phyloP scores from a whole-genome alignment of 2,797 vertebrate species.

The Mallotus villosus region DNA sequence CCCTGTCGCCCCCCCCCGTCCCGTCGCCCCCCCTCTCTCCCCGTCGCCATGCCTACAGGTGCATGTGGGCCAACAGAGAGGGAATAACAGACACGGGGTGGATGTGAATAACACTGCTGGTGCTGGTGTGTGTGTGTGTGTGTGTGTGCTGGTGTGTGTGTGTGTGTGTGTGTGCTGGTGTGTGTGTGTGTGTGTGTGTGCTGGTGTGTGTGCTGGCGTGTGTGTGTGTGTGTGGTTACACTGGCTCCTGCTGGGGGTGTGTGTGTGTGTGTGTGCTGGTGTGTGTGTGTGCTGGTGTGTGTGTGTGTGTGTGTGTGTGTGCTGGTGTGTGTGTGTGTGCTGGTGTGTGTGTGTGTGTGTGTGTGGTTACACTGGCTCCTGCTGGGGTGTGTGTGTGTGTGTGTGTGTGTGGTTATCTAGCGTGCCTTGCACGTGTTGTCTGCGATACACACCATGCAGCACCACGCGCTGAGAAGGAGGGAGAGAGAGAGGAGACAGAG shows the following conservation, averaged over 20 bases:
- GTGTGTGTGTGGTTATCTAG: neutral
- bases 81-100: neutral
- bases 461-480: neutral
- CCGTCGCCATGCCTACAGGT: neutral
- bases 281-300: constrained; percentile 12
- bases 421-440: constrained; percentile 6
- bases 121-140: constrained; percentile 13
- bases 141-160: constrained; percentile 12
- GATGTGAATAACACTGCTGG: neutral
- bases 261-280: constrained; percentile 11
- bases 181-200: too few relatives aligned
- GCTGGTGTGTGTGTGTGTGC: constrained; percentile 11
- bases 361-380: too few relatives aligned
- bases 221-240: too few relatives aligned
- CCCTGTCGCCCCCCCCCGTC: too few relatives aligned
- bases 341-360: constrained; percentile 18
- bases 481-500: neutral
- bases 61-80: neutral
- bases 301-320: too few relatives aligned
- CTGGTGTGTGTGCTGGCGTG: constrained; percentile 6
- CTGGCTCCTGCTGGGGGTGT: neutral
- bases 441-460: constrained; percentile 13
- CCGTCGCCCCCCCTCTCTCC: neutral
- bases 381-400: constrained; percentile 16
- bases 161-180: too few relatives aligned